Percentiles rank a stretch among this genome's conserved stretches.
These are phyloP conservation scores for Labeo calbasu DNA, from an alignment of 2,797 vertebrate genomes.

Conservation along the genomic window DNA sequence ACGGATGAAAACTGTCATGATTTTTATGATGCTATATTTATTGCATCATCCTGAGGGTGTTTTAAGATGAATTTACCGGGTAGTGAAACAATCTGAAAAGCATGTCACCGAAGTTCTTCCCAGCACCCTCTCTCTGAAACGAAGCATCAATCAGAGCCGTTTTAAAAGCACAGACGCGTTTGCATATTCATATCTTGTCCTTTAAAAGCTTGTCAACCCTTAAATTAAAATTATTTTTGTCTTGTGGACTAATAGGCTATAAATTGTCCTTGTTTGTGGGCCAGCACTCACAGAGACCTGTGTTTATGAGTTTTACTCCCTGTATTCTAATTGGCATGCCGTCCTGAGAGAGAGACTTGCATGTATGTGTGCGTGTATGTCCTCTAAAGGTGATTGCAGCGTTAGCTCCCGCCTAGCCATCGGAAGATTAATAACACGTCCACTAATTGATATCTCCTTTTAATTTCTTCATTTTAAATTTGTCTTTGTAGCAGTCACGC, in stretches of 20 bases:
- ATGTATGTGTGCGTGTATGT: slow-evolving; percentile 58
- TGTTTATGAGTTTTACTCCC: slow-evolving; percentile 76
- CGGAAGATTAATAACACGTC: slow-evolving; percentile 71
- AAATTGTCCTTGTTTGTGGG: slow-evolving; percentile 82
- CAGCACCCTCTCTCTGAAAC: neutral
- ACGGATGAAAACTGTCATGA: slow-evolving; percentile 38
- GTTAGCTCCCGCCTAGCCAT: slow-evolving; percentile 63
- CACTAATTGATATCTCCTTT: slow-evolving; percentile 76
- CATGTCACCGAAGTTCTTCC: slow-evolving; percentile 13
- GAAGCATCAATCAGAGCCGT: neutral
- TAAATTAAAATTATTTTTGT: slow-evolving; percentile 79
- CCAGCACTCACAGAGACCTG: slow-evolving; percentile 72
- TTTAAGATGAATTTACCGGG: slow-evolving; percentile 27
- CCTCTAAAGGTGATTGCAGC: slow-evolving; percentile 76
- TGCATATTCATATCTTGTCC: slow-evolving; percentile 77
- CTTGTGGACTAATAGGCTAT: slow-evolving; percentile 81
- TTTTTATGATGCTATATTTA: slow-evolving; percentile 38
- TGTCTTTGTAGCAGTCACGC: slow-evolving; percentile 61
- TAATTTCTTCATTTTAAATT: slow-evolving; percentile 68
- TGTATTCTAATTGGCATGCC: slow-evolving; percentile 69
- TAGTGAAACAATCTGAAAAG: slow-evolving; percentile 29
- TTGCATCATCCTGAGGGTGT: slow-evolving; percentile 21
- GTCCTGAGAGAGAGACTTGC: slow-evolving; percentile 54
- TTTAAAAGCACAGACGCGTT: slow-evolving; percentile 59
- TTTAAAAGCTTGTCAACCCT: slow-evolving; percentile 76